Conservation (phyloP, 2,797 vertebrate genomes). For the Coilia nasus region DNA sequence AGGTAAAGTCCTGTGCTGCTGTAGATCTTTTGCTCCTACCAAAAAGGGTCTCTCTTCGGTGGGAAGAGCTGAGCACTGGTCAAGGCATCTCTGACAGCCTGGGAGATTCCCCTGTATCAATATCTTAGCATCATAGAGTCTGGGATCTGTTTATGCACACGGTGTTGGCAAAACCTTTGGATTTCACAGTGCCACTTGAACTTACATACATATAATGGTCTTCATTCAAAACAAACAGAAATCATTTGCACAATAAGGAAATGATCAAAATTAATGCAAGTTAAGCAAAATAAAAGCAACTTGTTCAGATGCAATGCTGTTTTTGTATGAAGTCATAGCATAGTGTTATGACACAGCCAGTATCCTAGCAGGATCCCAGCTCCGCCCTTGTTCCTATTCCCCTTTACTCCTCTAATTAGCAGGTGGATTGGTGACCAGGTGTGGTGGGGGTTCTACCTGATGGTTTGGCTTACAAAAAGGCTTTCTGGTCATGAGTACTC, state of each 20-base stretch:
- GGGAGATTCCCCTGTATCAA: not conserved
- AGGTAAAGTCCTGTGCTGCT: not conserved
- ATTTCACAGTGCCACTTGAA: not conserved
- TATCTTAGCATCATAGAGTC: not conserved
- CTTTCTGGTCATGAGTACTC: no score
- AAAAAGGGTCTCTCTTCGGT: not conserved
- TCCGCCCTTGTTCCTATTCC: no score
- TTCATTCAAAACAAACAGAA: not conserved
- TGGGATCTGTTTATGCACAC: not conserved
- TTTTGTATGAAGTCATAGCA: no score
- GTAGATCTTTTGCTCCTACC: not conserved
- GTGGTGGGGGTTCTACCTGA: no score
- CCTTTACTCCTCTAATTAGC: no score
- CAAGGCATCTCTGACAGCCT: not conserved
- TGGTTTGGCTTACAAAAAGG: no score
- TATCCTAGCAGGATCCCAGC: no score
- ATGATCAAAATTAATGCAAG: no score
- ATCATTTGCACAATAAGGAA: not conserved
- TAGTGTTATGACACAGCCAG: no score
- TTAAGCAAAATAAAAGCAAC: no score
- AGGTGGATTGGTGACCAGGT: no score
- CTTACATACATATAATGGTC: not conserved
- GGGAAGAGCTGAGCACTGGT: not conserved
- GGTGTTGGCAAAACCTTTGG: not conserved
- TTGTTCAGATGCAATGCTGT: no score